A percentile compares a stretch with the other conserved stretches of the same genome.
Conservation (phyloP, 2,797 vertebrate genomes). For the Phalloptychus januarius region DNA sequence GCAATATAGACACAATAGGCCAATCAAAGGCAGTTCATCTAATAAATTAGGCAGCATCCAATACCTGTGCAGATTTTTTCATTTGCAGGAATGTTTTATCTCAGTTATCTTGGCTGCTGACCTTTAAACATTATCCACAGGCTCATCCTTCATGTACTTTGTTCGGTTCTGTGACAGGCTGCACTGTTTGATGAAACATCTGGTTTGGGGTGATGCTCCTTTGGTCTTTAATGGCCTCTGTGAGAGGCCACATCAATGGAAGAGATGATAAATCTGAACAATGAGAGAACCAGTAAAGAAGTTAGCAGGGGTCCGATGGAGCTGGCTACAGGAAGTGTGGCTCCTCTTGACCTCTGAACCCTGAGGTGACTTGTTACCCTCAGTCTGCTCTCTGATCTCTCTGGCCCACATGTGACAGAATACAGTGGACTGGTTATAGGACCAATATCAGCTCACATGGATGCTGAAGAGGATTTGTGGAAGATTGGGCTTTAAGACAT, state of each 20-base stretch:
- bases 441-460: neutral
- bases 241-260: constrained; percentile 74
- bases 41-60: constrained; percentile 31
- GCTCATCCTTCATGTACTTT: constrained; percentile 57
- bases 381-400: constrained; percentile 38
- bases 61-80: constrained; percentile 35
- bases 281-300: constrained; percentile 75
- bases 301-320: constrained; percentile 62
- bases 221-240: constrained; percentile 75
- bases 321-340: constrained; percentile 76
- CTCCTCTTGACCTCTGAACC: constrained; percentile 77
- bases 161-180: constrained; percentile 52
- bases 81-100: constrained; percentile 48
- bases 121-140: constrained; percentile 37
- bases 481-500: neutral
- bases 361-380: constrained; percentile 58
- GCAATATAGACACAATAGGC: neutral
- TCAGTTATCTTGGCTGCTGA: constrained; percentile 7
- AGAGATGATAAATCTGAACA: constrained; percentile 77
- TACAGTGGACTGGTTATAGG: constrained; percentile 11
- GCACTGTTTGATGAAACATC: constrained; percentile 72
- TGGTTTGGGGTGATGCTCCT: constrained; percentile 76
- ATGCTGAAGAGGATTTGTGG: neutral
- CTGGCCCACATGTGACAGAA: constrained; percentile 29
- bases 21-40: constrained; percentile 7